Evolutionary conservation across 2,797 vertebrate genomes (phyloP).

Genomic region (Spea hammondii): DNA sequence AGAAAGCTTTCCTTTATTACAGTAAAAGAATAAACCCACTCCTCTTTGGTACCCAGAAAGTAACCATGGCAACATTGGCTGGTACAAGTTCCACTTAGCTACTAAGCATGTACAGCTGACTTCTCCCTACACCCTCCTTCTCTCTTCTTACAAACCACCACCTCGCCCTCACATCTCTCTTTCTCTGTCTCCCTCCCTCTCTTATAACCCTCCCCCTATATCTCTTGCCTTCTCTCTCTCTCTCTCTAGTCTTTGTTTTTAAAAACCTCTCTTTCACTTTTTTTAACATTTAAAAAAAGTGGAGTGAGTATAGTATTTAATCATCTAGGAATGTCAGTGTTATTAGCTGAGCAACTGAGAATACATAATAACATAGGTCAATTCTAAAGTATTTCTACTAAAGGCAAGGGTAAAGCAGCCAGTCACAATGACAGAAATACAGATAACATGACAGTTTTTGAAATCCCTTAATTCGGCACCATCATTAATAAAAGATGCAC

Average conservation of each 20-base stretch:
- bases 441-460: slow-evolving; percentile 2
- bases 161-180: slow-evolving; percentile 1
- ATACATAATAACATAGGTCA: background rate
- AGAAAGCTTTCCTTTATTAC: slow-evolving; percentile 57
- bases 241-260: background rate
- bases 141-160: background rate
- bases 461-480: no score
- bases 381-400: slow-evolving; percentile 6
- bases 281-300: slow-evolving; percentile 2
- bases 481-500: no score
- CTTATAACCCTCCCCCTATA: background rate
- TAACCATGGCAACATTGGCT: slow-evolving; percentile 73
- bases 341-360: background rate
- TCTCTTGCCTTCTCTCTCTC: background rate
- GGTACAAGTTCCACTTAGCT: slow-evolving; percentile 58
- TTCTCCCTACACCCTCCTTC: slow-evolving; percentile 28
- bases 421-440: slow-evolving; percentile 13
- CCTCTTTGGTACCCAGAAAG: slow-evolving; percentile 58
- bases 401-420: slow-evolving; percentile 15
- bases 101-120: slow-evolving; percentile 55
- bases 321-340: background rate
- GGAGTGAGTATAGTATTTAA: background rate
- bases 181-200: slow-evolving; percentile 2
- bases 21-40: slow-evolving; percentile 54
- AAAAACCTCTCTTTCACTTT: background rate